Evolutionary conservation across 1,140 invertebrate genomes (phyloP).

Genomic region (Drosophila burlai): DNA sequence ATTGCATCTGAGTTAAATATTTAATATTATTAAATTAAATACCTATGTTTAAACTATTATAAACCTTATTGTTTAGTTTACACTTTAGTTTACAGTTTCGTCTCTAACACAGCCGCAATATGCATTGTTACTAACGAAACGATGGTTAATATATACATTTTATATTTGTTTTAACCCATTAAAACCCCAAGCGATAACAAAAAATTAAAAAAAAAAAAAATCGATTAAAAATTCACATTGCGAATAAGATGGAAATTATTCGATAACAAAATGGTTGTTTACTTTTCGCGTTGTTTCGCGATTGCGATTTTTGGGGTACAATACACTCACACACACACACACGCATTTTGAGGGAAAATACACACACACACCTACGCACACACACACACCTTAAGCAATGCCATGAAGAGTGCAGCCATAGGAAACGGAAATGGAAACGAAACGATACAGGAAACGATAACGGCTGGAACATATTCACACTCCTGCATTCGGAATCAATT

Average conservation of each 20-base stretch:
- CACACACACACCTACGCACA: slow-evolving; percentile 2
- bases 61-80: slow-evolving; percentile 32
- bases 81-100: slow-evolving; percentile 27
- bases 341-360: slow-evolving; percentile 11
- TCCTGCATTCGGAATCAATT: slow-evolving; percentile 44
- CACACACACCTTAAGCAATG: slow-evolving; percentile 33
- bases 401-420: slow-evolving; percentile 59
- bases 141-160: slow-evolving; percentile 47
- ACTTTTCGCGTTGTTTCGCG: slow-evolving; percentile 56
- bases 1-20: slow-evolving; percentile 42
- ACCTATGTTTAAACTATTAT: slow-evolving; percentile 1
- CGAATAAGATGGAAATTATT: slow-evolving; percentile 53
- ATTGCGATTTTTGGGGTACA: slow-evolving; percentile 22
- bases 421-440: slow-evolving; percentile 26
- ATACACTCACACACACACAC: not conserved
- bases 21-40: slow-evolving; percentile 21
- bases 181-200: slow-evolving; percentile 19
- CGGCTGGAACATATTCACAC: slow-evolving; percentile 21
- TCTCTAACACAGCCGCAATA: slow-evolving; percentile 49
- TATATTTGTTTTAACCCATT: slow-evolving; percentile 53
- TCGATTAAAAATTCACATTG: slow-evolving; percentile 62
- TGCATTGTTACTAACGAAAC: slow-evolving; percentile 32
- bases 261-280: slow-evolving; percentile 68
- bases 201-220: slow-evolving; percentile 17
- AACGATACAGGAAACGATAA: slow-evolving; percentile 20